Conservation (phyloP, 2,113 vertebrate genomes). For the Mesoclemmys tuberculata region DNA sequence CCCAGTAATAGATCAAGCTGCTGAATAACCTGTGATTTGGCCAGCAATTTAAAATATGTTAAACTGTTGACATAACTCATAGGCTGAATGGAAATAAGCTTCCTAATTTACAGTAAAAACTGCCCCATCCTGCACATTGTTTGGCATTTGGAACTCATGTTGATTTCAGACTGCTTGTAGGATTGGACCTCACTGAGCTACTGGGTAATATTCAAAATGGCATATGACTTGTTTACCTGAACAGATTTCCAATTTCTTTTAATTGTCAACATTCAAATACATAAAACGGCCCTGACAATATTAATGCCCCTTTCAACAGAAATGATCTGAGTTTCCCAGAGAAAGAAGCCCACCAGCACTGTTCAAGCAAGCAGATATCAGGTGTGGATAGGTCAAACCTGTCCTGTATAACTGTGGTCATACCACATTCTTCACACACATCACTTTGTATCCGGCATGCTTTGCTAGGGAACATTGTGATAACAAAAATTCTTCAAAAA, state of each 20-base stretch:
- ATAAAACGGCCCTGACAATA: not conserved
- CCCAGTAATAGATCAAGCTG: not conserved
- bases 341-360: not conserved
- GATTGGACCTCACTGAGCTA: not conserved
- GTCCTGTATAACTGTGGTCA: not conserved
- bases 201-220: not conserved
- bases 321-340: not conserved
- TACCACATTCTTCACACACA: too few relatives aligned
- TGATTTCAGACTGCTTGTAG: slow-evolving; percentile 11
- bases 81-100: not conserved
- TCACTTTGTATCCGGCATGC: not conserved
- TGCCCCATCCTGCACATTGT: slow-evolving; percentile 23
- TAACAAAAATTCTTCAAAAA: not conserved
- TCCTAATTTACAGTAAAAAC: slow-evolving; percentile 6
- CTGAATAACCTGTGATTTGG: slow-evolving; percentile 44
- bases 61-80: slow-evolving; percentile 61
- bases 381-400: not conserved
- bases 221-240: not conserved
- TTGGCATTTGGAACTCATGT: not conserved
- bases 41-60: slow-evolving; percentile 50
- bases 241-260: not conserved
- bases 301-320: not conserved
- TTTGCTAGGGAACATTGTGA: not conserved
- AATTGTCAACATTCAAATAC: slow-evolving; percentile 47
- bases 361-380: not conserved